Evolutionary conservation across 2,113 vertebrate genomes (phyloP).

Genomic region (Larimichthys crocea): DNA sequence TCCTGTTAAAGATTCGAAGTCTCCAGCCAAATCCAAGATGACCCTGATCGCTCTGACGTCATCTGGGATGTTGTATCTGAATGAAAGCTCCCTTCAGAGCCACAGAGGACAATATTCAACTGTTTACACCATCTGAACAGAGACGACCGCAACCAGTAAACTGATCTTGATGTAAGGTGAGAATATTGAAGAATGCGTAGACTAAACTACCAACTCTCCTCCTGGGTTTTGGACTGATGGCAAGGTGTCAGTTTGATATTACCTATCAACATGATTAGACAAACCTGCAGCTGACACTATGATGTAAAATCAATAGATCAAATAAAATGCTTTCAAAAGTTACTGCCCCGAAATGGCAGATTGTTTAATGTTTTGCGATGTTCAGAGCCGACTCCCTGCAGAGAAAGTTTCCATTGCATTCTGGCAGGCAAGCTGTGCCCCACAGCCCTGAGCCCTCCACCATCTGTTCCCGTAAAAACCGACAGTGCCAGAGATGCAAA

Average conservation of each 20-base stretch:
- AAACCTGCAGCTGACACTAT: neutral
- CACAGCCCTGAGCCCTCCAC: slow-evolving; percentile 66
- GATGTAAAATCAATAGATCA: neutral
- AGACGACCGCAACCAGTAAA: neutral
- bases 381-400: slow-evolving; percentile 43
- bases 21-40: neutral
- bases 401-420: slow-evolving; percentile 78
- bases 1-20: neutral
- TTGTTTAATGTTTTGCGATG: slow-evolving; percentile 29
- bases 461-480: slow-evolving; percentile 72
- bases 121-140: neutral
- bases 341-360: slow-evolving; percentile 2
- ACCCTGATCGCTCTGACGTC: neutral
- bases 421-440: slow-evolving; percentile 74
- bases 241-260: neutral
- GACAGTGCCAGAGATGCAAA: slow-evolving; percentile 56
- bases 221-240: neutral
- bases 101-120: neutral
- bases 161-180: too few relatives aligned
- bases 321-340: neutral
- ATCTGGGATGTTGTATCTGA: too few relatives aligned
- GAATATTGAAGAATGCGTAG: too few relatives aligned
- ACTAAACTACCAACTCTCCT: neutral
- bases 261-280: neutral
- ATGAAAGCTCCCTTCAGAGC: too few relatives aligned